Evolutionary conservation across 2,888 invertebrate genomes (phyloP), one percentile per base, ranked within the genome.

Genomic region (Andricus quercusramuli): DNA sequence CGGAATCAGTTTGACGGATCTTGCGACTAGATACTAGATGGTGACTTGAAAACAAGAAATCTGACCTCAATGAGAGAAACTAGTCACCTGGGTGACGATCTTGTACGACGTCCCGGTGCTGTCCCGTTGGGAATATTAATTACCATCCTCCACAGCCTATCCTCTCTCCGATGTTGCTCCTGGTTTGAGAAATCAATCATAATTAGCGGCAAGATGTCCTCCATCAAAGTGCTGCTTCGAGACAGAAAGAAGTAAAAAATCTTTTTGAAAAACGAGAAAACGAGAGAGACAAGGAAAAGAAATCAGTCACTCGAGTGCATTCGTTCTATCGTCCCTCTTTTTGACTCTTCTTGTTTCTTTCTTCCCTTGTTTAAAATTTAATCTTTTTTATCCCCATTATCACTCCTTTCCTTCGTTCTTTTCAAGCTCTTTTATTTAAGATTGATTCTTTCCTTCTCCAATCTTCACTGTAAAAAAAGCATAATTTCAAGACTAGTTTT

Each of bases 71-170:
- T 74, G 56, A 74, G 22, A 37, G 22, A 20, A 32, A n/a, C 32
- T 20, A 56, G 56, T 74, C 74, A 74, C 56, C 37, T 56, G 56
- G 74, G 56, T 74, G 74, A 74, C 56, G 56, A 74, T 74, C 51
- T 74, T 74, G 56, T 56, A 56, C 51, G 79, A 85, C 79, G 85
- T 89, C 90, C 90, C 82, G 90, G 89, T 74, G 80, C 86, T 80
- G 85, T 89, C 90, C 90, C 81, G 90, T 90, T 88, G 90, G 84
- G 90, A 90, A 90, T 90, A 90, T 90, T 90, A 90, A 90, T 90
- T 90, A 90, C 89, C 82, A 88, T 88, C 84, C 83, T 83, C 78
- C 81, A 29, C 78, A 67, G 51, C 66, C 77, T 56, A 77, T 78
- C 51, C 74, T 79, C 25, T 81, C 20, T 78, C 77, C 80, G 25